phyloP scores from a whole-genome alignment of 2,797 vertebrate species.

The Melopsittacus undulatus region DNA sequence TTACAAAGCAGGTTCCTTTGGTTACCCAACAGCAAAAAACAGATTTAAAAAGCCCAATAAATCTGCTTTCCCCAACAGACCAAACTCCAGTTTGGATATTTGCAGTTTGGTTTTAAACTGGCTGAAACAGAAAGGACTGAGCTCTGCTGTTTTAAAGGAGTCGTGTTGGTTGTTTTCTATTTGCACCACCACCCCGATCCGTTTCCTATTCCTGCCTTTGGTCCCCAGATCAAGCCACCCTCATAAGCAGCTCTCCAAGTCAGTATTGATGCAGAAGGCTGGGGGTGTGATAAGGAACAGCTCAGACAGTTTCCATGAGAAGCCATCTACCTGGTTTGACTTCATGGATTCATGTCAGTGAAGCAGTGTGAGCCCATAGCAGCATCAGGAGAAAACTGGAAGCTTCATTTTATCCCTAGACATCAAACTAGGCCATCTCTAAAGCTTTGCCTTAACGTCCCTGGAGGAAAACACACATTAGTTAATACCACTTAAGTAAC shows the following conservation, averaged over 20 bases:
- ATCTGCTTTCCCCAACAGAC: neutral
- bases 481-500: constrained; percentile 33
- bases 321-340: neutral
- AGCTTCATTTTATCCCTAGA: constrained; percentile 34
- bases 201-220: neutral
- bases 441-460: constrained; percentile 42
- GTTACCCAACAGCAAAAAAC: neutral
- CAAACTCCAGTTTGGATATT: neutral
- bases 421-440: constrained; percentile 50
- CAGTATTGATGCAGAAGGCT: neutral
- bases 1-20: neutral
- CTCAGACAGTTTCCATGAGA: neutral
- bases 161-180: neutral
- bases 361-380: constrained; percentile 37
- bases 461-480: constrained; percentile 26
- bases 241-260: neutral
- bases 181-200: neutral
- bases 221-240: constrained; percentile 12
- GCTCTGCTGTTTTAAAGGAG: neutral
- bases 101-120: neutral
- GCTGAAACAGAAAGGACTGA: neutral
- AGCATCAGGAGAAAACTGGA: constrained; percentile 56
- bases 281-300: neutral
- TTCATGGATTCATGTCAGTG: neutral
- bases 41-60: neutral